Evolutionary conservation across 2,113 vertebrate genomes (phyloP), one percentile per base, ranked within the genome.

Genomic region (Sarotherodon lohbergeri): DNA sequence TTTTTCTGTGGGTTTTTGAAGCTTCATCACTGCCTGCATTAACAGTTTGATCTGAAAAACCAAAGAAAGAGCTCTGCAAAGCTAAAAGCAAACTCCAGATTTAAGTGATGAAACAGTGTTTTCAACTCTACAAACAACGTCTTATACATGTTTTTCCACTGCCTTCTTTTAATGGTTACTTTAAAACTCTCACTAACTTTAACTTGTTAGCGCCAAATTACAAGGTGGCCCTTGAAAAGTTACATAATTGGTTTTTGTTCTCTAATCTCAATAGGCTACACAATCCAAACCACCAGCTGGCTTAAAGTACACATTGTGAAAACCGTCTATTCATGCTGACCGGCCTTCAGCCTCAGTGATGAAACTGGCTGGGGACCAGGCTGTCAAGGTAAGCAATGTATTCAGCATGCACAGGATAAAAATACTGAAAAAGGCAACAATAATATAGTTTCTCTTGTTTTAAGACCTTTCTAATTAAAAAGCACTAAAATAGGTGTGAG

Each of bases 271-370:
- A 34, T 12, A 59, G 10, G 16, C 68, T 8, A 7, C 16, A 29
- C 55, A 24, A 41, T 14, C 73, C 52, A 43, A 68, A 66, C 71
- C 52, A 71, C 14, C 88, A 85, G 78, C 84, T 84, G 92, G 81
- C 86, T 19, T 36, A 16, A 14, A 78, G 19, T 76, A 73, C 81
- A 87, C 84, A 91, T 46, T 71, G 59, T 88, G 81, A 87, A 88
- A 94, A 59, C 56, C 39, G 63, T 78, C 57, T 68, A 92, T 93
- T 94, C 88, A 94, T 91, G 12, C 22, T 50, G 22, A 46, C 66
- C 39, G 34, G 12, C 56, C 41, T 36, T 52, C 66, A 61, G 34
- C 17, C 48, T 36, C 46, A 55, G 48, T 39, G 48, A 22, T 29
- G 73, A 36, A 24, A 80, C 52, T 57, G 84, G 39, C 52, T 41